phyloP scores from a whole-genome alignment of 2,888 invertebrate species.

The Drosophila heteroneura region DNA sequence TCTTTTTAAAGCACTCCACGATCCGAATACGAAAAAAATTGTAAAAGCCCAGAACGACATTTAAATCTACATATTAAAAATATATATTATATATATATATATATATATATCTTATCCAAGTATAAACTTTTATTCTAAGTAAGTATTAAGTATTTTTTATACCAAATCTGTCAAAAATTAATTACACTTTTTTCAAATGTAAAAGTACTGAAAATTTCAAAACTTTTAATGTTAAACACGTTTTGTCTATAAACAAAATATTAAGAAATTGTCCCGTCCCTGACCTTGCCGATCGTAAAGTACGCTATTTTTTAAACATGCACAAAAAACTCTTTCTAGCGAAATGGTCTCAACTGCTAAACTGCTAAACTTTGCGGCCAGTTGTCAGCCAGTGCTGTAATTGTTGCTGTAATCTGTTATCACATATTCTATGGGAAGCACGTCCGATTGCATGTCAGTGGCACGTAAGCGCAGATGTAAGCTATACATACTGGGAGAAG shows the following conservation, averaged over 20 bases:
- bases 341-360: neutral
- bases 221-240: neutral
- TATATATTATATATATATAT: too few species aligned
- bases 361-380: neutral
- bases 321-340: neutral
- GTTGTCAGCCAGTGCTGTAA: neutral
- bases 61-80: too few species aligned
- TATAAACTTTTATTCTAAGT: neutral
- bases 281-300: neutral
- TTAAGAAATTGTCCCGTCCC: too few species aligned
- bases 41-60: too few species aligned
- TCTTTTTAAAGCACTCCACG: neutral
- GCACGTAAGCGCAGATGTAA: neutral
- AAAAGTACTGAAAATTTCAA: neutral
- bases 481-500: neutral
- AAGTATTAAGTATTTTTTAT: neutral
- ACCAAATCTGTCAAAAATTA: neutral
- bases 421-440: neutral
- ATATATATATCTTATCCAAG: neutral
- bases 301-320: neutral
- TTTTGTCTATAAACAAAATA: neutral
- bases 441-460: neutral
- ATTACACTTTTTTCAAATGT: neutral
- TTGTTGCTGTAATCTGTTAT: neutral
- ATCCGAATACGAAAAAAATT: neutral